Base-by-base conservation (phyloP, 2,797 vertebrate genomes). In the Sebastes nivosus region DNA sequence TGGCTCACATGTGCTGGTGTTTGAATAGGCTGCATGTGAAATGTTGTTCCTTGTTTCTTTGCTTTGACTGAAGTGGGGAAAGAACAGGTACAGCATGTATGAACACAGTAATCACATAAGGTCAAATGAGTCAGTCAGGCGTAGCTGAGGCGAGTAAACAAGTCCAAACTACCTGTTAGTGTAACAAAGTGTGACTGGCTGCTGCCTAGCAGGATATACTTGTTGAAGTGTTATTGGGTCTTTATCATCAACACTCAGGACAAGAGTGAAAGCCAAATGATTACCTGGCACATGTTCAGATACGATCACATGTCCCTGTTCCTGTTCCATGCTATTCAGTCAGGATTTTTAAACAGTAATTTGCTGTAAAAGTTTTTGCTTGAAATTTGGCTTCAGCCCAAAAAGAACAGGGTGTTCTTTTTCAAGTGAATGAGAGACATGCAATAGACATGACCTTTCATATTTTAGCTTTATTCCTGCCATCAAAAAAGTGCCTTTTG, bases 131-230 rank as follows among this genome's bases (percentile, higher is more conserved):
- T 92, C 85, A 92, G 82, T 81, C 83, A 93, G 87, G 89, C 77
- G 73, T 82, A 81, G 25, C 76, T 27, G 76, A 85, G 70, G 61
- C 16, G 80, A 72, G 84, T 82, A 94, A 94, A 94, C 91, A 95
- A 93, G 92, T 93, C 83, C 89, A 93, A 94, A 94, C 88, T 92
- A 73, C 80, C 67, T 88, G 89, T 92, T 92, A 87, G 81, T 82
- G 84, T 79, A 78, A 71, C 74, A 92, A 82, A 88, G 85, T 81
- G 76, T 69, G 67, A 76, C 72, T 82, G 81, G 74, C 87, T 75
- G 77, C 83, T 24, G 52, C 61, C 75, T 75, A 89, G 87, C 91
- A 87, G 85, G 80, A 92, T 87, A 88, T 86, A 87, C 90, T 88
- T 67, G 85, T 91, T 91, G 72, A 73, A 52, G 52, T 77, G 66